Evolutionary conservation across 1,140 invertebrate species (phyloP).

Genomic region (Sesamia nonagrioides): DNA sequence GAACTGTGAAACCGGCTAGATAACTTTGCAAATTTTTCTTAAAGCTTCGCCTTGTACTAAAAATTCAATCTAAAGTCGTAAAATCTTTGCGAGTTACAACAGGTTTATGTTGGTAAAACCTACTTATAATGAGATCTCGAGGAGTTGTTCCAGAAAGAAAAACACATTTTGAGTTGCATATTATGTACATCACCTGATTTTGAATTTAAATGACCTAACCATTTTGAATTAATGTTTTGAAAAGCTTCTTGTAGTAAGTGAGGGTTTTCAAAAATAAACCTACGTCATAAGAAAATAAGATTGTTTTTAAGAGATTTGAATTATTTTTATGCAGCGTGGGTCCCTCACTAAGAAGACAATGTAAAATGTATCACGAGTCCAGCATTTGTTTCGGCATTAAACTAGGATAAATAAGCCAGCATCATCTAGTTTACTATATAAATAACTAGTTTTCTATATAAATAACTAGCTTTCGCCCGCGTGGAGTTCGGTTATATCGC

Average conservation of each 20-base stretch:
- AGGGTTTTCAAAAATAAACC: not conserved
- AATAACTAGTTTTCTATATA: no score
- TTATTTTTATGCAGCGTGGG: no score
- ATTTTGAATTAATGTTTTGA: constrained; percentile 4
- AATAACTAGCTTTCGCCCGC: no score
- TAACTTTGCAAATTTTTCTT: constrained; percentile 1
- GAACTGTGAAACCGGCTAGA: not conserved
- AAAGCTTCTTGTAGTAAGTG: not conserved
- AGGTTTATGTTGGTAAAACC: constrained; percentile 13
- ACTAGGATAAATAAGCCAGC: no score
- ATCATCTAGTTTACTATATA: no score
- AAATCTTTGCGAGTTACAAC: constrained; percentile 1
- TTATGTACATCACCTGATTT: constrained; percentile 10
- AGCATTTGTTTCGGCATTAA: no score
- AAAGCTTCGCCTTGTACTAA: not conserved
- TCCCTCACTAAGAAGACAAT: no score
- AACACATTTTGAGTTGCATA: not conserved
- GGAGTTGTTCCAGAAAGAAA: not conserved
- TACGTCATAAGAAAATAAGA: no score
- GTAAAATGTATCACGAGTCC: no score
- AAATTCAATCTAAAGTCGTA: constrained; percentile 6
- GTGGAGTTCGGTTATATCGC: no score
- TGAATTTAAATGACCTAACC: constrained; percentile 13
- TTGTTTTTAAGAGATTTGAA: no score
- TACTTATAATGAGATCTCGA: constrained; percentile 1